These are phyloP conservation scores for Tetramorium alpestre DNA, from an alignment of 1,140 invertebrate species.

Conservation along the genomic window DNA sequence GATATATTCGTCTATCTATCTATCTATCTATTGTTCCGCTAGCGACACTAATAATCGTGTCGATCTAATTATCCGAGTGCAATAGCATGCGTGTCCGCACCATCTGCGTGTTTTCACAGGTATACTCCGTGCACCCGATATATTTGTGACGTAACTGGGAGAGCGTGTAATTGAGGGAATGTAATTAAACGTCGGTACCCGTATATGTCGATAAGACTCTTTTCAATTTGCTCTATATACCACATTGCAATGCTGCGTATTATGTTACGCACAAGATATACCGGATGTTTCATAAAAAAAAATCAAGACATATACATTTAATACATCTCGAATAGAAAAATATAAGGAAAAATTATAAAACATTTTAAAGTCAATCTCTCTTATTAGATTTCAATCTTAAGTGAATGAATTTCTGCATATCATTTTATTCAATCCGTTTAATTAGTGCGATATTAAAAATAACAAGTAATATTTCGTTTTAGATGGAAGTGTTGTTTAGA, in stretches of 20 bases:
- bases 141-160: conserved; percentile 14
- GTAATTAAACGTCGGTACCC: conserved; percentile 28
- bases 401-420: not conserved
- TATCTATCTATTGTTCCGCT: conserved; percentile 72
- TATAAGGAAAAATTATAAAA: not conserved
- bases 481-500: not conserved
- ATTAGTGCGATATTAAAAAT: conserved; percentile 24
- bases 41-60: conserved; percentile 71
- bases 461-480: conserved; percentile 15
- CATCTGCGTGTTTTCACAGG: conserved; percentile 36
- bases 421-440: not conserved
- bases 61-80: conserved; percentile 64
- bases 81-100: conserved; percentile 47
- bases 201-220: conserved; percentile 33
- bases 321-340: not conserved
- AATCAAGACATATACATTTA: not conserved
- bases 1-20: conserved; percentile 69
- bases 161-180: conserved; percentile 8
- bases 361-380: not conserved
- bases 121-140: conserved; percentile 4
- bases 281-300: conserved; percentile 1
- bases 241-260: not conserved
- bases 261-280: not conserved
- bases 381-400: not conserved
- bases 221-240: not conserved